Conservation (phyloP, 2,113 vertebrate genomes). For the Azemiops feae region DNA sequence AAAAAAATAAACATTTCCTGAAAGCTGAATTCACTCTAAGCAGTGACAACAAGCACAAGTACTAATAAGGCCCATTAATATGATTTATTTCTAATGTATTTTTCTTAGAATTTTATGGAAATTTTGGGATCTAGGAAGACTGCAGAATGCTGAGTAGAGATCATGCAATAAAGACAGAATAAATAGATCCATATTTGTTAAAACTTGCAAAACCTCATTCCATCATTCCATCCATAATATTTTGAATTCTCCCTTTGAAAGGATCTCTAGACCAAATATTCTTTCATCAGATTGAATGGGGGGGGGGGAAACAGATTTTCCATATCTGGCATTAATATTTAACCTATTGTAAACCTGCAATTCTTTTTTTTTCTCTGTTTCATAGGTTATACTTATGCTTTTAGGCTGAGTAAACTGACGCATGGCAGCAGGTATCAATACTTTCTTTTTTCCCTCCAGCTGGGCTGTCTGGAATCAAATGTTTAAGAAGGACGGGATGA, state of each 20-base stretch:
- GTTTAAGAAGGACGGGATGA: not conserved
- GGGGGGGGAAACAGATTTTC: not conserved
- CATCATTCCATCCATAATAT: not conserved
- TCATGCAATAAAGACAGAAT: not conserved
- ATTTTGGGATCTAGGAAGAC: not conserved
- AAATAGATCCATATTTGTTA: not conserved
- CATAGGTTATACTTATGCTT: not conserved
- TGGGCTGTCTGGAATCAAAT: not conserved
- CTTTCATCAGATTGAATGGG: not conserved
- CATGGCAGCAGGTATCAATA: not conserved
- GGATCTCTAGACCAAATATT: not conserved
- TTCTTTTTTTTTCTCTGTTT: not conserved
- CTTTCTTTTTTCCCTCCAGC: not conserved
- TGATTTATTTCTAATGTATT: not conserved
- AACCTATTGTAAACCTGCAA: not conserved
- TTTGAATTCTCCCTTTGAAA: not conserved
- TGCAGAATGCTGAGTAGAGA: not conserved
- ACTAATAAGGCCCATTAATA: not conserved
- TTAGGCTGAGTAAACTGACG: constrained; percentile 1
- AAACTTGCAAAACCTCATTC: not conserved
- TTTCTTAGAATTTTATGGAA: not conserved
- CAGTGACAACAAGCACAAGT: not conserved
- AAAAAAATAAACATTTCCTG: not conserved
- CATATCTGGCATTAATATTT: not conserved
- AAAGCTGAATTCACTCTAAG: not conserved